Conservation (phyloP, 2,888 invertebrate species). For the Melipona beecheii region DNA sequence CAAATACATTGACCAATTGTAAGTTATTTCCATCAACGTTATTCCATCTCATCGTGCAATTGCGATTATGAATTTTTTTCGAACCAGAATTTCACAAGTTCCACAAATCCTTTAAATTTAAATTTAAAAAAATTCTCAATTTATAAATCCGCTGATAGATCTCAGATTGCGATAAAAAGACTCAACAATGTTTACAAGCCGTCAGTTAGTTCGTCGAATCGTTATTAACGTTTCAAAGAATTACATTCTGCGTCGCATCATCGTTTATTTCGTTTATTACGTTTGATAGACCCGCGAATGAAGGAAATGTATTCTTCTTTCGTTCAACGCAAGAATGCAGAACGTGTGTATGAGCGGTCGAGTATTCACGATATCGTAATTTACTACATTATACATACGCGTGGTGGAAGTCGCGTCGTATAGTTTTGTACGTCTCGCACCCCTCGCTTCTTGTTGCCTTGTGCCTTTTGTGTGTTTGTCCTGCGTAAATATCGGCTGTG, state of each 20-base stretch:
- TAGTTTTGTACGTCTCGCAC: constrained; percentile 36
- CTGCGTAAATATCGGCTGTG: constrained; percentile 77
- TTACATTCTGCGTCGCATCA: background rate
- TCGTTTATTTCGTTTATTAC: constrained; percentile 15
- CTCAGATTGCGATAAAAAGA: background rate
- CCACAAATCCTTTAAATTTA: background rate
- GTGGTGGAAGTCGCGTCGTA: constrained; percentile 42
- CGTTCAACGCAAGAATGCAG: constrained; percentile 29
- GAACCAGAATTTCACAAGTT: background rate
- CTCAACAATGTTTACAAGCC: background rate
- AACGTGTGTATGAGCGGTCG: constrained; percentile 23
- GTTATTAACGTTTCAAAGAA: constrained; percentile 1
- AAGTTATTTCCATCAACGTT: background rate
- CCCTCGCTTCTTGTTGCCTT: constrained; percentile 20
- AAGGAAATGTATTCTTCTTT: constrained; percentile 13
- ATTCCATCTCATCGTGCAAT: no score
- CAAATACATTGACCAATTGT: background rate
- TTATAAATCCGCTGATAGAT: background rate
- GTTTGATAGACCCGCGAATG: constrained; percentile 5
- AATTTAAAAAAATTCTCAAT: background rate
- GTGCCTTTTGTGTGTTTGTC: constrained; percentile 70
- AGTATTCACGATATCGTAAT: constrained; percentile 49
- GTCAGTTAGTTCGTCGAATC: background rate
- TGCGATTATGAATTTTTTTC: background rate
- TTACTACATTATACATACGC: constrained; percentile 33